Conservation (phyloP, 2,797 vertebrate species). For the Ceyx erithaca region DNA sequence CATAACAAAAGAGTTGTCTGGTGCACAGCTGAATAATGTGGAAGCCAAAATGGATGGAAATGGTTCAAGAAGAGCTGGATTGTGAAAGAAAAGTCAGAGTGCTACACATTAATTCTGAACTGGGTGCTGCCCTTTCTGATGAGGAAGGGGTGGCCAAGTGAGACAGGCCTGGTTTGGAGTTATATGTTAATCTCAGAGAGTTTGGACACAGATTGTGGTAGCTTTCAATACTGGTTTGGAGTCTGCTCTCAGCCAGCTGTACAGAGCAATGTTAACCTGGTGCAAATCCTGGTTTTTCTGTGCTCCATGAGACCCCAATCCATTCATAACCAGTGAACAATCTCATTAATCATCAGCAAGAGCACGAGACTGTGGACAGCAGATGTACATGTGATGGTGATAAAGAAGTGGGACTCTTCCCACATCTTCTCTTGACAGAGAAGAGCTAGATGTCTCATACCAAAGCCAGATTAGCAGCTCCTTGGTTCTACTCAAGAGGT, state of each 20-base stretch:
- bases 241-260: not conserved
- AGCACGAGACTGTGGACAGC: not conserved
- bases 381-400: not conserved
- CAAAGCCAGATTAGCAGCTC: not conserved
- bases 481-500: not conserved
- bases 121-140: not conserved
- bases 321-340: not conserved
- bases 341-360: not conserved
- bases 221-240: not conserved
- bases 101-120: not conserved
- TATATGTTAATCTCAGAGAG: not conserved
- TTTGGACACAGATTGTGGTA: not conserved
- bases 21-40: slow-evolving; percentile 51
- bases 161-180: not conserved
- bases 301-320: not conserved
- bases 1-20: slow-evolving; percentile 68
- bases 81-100: slow-evolving; percentile 19
- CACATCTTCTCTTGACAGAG: not conserved
- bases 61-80: slow-evolving; percentile 10
- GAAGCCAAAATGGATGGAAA: slow-evolving; percentile 59
- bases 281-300: not conserved
- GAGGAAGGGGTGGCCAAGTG: not conserved
- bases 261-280: not conserved
- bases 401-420: not conserved
- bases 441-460: not conserved